Conservation (phyloP, 2,797 vertebrate species). For the Falco biarmicus region DNA sequence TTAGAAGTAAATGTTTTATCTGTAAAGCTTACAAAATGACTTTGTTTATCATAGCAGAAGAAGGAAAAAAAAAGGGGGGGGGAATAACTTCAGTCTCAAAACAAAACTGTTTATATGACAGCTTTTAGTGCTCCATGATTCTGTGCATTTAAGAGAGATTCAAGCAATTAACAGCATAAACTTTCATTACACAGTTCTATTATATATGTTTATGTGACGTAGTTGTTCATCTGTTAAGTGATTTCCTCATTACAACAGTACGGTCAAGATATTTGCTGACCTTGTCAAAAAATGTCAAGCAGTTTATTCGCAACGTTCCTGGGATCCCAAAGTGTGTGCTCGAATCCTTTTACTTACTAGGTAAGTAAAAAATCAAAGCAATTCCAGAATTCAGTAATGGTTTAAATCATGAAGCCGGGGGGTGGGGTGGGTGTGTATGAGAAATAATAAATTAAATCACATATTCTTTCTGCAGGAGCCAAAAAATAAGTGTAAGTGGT, state of each 20-base stretch:
- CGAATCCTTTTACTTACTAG: slow-evolving; percentile 40
- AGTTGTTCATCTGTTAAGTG: slow-evolving; percentile 68
- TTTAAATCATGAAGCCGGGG: neutral
- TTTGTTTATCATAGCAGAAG: slow-evolving; percentile 76
- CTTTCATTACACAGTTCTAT: slow-evolving; percentile 71
- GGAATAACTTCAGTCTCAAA: slow-evolving; percentile 74
- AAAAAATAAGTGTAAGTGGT: neutral
- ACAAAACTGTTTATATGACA: slow-evolving; percentile 76
- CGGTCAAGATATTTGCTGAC: slow-evolving; percentile 66
- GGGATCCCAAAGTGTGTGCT: neutral
- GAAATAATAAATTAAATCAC: neutral
- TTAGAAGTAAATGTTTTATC: slow-evolving; percentile 77
- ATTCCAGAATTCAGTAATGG: neutral
- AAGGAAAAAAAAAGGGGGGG: slow-evolving; percentile 27
- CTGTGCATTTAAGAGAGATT: slow-evolving; percentile 73
- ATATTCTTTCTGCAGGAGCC: neutral
- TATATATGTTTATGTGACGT: slow-evolving; percentile 61
- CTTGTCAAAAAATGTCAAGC: slow-evolving; percentile 49
- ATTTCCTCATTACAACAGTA: slow-evolving; percentile 56
- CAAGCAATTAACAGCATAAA: slow-evolving; percentile 71
- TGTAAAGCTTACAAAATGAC: slow-evolving; percentile 73
- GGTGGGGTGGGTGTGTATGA: too few species aligned
- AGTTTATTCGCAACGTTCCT: slow-evolving; percentile 32
- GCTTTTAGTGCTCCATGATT: slow-evolving; percentile 74
- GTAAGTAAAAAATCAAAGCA: neutral